Conservation (phyloP, 2,113 vertebrate genomes). For the Azemiops feae region DNA sequence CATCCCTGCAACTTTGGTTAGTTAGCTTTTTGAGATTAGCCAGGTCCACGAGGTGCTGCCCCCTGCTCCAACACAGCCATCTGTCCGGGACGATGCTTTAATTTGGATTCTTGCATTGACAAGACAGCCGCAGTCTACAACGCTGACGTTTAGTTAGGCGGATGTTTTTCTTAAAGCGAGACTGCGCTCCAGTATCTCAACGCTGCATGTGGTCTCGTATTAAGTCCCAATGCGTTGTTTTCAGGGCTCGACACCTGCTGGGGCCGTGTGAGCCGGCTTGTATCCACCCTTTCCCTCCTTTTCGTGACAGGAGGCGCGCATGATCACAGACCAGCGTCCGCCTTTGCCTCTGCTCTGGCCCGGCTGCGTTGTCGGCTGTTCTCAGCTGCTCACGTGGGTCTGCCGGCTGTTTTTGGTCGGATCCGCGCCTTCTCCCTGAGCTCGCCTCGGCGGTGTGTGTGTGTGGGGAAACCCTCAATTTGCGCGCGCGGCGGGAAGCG, state of each 20-base stretch:
- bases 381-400: neutral
- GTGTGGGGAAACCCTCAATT: too few relatives aligned
- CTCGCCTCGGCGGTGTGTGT: neutral
- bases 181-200: neutral
- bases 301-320: neutral
- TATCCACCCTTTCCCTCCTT: too few relatives aligned
- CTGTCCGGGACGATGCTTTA: too few relatives aligned
- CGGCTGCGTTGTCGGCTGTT: neutral
- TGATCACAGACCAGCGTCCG: neutral
- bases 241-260: neutral
- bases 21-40: too few relatives aligned
- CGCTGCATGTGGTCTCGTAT: neutral
- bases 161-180: too few relatives aligned
- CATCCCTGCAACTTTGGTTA: too few relatives aligned
- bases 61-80: too few relatives aligned
- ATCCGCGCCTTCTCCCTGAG: neutral
- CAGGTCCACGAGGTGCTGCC: too few relatives aligned
- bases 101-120: neutral
- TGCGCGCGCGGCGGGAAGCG: too few relatives aligned
- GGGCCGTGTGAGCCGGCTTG: neutral
- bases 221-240: neutral
- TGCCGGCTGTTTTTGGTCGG: neutral
- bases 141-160: too few relatives aligned
- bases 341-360: neutral
- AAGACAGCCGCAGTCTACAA: too few relatives aligned